A percentile compares a stretch with the other conserved stretches of the same genome.
These are phyloP conservation scores for Isurus oxyrinchus DNA, from an alignment of 2,113 vertebrate genomes.

Conservation along the genomic window DNA sequence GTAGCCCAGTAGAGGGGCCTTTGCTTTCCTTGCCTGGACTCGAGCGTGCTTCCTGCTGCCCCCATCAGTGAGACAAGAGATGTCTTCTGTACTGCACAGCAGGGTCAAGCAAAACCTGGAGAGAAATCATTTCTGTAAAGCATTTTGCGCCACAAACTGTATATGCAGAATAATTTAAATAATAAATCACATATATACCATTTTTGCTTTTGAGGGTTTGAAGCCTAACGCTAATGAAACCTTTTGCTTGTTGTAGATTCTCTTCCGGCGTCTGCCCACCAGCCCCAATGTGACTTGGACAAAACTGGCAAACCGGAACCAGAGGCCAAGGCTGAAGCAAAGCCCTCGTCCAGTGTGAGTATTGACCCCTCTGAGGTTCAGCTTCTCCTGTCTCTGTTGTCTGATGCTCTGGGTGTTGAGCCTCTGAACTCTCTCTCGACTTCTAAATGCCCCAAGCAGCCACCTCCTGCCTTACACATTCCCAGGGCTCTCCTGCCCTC, in stretches of 20 bases:
- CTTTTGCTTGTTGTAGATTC: neutral
- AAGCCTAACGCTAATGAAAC: neutral
- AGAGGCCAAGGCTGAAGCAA: conserved; percentile 40
- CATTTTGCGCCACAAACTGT: too few species aligned
- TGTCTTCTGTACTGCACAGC: too few species aligned
- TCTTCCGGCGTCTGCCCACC: neutral
- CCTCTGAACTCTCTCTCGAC: neutral
- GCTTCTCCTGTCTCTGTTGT: neutral
- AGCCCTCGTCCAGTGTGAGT: conserved; percentile 59
- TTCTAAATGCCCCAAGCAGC: neutral
- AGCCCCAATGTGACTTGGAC: neutral
- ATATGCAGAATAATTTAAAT: too few species aligned
- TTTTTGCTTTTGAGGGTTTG: neutral
- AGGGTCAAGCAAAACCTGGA: too few species aligned
- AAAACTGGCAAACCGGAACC: neutral
- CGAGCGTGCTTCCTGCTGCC: too few species aligned
- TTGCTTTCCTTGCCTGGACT: too few species aligned
- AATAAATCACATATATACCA: too few species aligned
- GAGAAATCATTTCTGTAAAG: too few species aligned
- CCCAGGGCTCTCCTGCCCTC: neutral
- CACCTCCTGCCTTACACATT: neutral
- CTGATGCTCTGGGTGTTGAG: neutral
- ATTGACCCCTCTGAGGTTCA: neutral
- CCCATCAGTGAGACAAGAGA: too few species aligned
- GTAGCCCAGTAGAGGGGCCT: neutral